These are phyloP conservation scores for Apamea epomidion DNA, from an alignment of 2,888 invertebrate species.

Conservation along the genomic window DNA sequence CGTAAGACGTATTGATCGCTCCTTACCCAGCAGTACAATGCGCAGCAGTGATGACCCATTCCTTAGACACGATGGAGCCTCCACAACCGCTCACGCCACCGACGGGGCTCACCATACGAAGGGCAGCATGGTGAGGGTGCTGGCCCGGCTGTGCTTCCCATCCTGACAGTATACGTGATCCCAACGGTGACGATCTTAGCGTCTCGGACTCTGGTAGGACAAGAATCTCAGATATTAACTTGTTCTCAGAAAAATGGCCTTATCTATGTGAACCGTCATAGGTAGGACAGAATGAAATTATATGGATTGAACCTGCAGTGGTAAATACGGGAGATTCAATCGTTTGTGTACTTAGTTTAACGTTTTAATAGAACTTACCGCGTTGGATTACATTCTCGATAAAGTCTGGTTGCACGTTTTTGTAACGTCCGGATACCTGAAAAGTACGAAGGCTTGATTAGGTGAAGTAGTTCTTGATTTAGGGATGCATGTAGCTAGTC, in stretches of 20 bases:
- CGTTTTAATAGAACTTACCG: conserved; percentile 46
- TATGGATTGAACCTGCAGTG: background rate
- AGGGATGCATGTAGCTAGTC: background rate
- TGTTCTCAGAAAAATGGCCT: background rate
- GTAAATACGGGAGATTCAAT: background rate
- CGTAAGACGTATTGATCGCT: background rate
- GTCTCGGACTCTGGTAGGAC: conserved; percentile 18
- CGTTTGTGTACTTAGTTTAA: background rate
- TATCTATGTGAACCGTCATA: background rate
- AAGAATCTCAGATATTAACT: background rate
- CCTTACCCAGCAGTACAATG: conserved; percentile 84
- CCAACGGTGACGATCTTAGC: conserved; percentile 17
- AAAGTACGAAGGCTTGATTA: conserved; percentile 29
- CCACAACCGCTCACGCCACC: conserved; percentile 80
- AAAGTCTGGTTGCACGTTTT: conserved; percentile 58
- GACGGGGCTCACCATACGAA: conserved; percentile 74
- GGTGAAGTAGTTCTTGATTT: background rate
- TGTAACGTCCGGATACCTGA: conserved; percentile 70
- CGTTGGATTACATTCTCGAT: conserved; percentile 63
- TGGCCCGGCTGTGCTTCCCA: conserved; percentile 83
- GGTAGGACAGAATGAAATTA: background rate
- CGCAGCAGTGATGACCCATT: conserved; percentile 84
- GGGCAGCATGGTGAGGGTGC: conserved; percentile 81
- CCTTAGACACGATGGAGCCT: conserved; percentile 78
- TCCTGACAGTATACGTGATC: conserved; percentile 81